Base-by-base conservation (phyloP, 2,888 invertebrate species). In the Cyclophora albipunctata region DNA sequence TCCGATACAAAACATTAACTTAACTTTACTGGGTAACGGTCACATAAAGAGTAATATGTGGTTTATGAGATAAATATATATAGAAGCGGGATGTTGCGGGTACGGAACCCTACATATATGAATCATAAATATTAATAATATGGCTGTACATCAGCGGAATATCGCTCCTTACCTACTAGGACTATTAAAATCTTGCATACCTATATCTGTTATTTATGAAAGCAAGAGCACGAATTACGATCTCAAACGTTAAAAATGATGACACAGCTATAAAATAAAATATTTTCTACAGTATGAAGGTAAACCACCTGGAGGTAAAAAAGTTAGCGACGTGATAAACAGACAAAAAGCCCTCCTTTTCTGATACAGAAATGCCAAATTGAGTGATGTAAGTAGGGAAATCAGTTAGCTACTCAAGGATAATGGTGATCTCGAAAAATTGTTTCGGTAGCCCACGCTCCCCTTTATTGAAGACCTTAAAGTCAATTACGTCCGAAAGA, bases 31-130 rank as follows among this genome's bases (percentile, higher is more conserved):
- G 67, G 67, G 70, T 67, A 71, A 69, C 72, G 72, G 72, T 72
- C 73, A 67, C 75, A 75, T 80, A 73, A 72, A 67, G 58, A 55
- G 63, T 69, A 73, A 73, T 77, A 73, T 76, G 72, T 73, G 77
- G 71, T 74, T 75, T 75, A 76, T 56, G 73, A 71, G 70, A 70
- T 75, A 68, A 73, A 74, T 73, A 58, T 63, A 68, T 63, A 59
- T 59, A 61, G 57, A 67, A 54, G 58, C 60, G 62, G 58, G 59
- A 63, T 60, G 60, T 58, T 48, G 53, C 59, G 61, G 53, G 60
- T 52, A 53, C 55, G 59, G 57, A 52, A 59, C 62, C 66, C 66
- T 51, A 64, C 69, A 5, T 37, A 71, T 62, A 75, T 73, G 69
- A 68, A 67, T 70, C 70, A 73, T 78, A 77, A 76, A 78, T 74